Base-by-base conservation (phyloP, 2,888 invertebrate genomes). In the Yponomeuta evonymella region DNA sequence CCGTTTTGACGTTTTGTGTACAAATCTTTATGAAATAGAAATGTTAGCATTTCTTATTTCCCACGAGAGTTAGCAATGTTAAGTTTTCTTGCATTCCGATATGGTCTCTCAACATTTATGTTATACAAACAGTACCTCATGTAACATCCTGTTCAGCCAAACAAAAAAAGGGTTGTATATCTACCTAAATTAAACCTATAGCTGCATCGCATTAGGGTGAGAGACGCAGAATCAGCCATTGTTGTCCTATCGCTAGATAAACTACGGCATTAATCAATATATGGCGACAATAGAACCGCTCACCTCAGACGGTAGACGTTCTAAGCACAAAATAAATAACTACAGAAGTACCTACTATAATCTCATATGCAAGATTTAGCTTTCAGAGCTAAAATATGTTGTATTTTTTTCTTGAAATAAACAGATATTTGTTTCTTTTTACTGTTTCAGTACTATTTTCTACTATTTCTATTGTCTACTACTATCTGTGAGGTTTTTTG, bases 171-270 rank as follows among this genome's bases (percentile, higher is more conserved):
- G 83, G 81, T 79, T 79, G 75, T 78, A 77, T 43, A 43, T 8
- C 43, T 5, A 43, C 76, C 83, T 86, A 85, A 86, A 87, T 88
- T 86, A 84, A 87, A 86, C 83, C 83, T 87, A 86, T 81, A 86
- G 83, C 83, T 83, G 82, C 80, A 85, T 83, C 81, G 82, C 86
- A 88, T 87, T 87, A 87, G 83, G 86, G 84, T 83, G 86, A 84
- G 87, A 86, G 88, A 85, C 84, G 80, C 82, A 83, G 51, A 68
- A 68, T 51, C 48, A 51, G 30, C 68, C 51, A 91, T 91, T 90
- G 90, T 91, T 89, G 88, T 89, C 88, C 87, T 88, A 90, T 90
- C 88, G 81, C 84, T 89, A 89, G 89, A 90, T 90, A 90, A 89
- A 89, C 89, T 88, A 87, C 82, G 75, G 80, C 85, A 90, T 92